phyloP scores from a whole-genome alignment of 2,113 vertebrate genomes.

The Marcusenius ussheri region DNA sequence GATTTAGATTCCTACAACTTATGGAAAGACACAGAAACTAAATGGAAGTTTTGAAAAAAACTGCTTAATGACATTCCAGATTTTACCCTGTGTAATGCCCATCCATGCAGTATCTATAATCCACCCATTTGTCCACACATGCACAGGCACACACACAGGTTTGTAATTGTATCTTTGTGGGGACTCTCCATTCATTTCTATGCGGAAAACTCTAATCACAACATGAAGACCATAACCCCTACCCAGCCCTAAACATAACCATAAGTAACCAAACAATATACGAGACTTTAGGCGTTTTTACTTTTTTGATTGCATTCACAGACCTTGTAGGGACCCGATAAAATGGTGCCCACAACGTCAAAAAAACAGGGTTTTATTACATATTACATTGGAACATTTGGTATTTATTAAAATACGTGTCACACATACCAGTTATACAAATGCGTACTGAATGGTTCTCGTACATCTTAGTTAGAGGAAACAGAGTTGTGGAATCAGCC shows the following conservation, averaged over 20 bases:
- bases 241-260: background rate
- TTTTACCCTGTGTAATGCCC: background rate
- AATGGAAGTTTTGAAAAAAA: background rate
- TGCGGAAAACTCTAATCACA: too few relatives aligned
- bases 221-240: background rate
- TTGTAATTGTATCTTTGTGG: too few relatives aligned
- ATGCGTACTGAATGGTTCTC: background rate
- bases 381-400: background rate
- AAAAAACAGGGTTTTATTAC: background rate
- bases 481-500: background rate
- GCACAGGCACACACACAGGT: background rate
- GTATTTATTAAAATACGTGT: background rate
- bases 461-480: background rate
- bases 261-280: background rate
- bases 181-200: too few relatives aligned
- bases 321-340: background rate
- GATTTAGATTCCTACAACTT: background rate
- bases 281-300: background rate
- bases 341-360: background rate
- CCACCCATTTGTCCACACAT: background rate
- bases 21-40: background rate
- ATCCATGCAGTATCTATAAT: background rate
- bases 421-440: background rate
- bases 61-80: background rate
- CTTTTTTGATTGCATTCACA: background rate